phyloP scores from a whole-genome alignment of 2,113 vertebrate species.

The Ploceus nigricollis region DNA sequence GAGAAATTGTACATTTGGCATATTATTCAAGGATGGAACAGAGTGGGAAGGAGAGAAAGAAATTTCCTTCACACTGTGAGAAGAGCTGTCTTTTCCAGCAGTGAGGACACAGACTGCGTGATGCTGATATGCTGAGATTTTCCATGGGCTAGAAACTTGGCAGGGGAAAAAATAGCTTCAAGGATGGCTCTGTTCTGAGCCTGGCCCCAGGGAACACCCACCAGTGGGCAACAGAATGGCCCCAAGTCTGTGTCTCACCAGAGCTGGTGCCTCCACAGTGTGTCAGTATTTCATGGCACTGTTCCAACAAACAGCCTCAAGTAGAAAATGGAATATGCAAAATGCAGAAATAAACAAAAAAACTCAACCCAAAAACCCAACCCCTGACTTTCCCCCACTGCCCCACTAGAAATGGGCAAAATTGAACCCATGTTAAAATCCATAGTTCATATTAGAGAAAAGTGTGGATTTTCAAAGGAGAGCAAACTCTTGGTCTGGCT shows the following conservation, averaged over 20 bases:
- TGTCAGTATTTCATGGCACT: background rate
- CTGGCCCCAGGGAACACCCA: background rate
- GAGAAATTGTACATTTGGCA: background rate
- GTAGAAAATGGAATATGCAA: background rate
- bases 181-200: background rate
- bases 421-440: background rate
- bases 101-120: background rate
- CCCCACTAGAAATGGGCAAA: background rate
- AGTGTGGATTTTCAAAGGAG: background rate
- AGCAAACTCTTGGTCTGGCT: background rate
- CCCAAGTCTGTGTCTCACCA: background rate
- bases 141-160: background rate
- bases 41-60: background rate
- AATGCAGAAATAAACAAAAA: background rate
- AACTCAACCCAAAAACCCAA: rapidly evolving
- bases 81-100: background rate
- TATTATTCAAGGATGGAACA: background rate
- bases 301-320: background rate
- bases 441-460: background rate
- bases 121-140: background rate
- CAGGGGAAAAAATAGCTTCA: background rate
- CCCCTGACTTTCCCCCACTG: rapidly evolving
- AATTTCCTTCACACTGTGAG: background rate
- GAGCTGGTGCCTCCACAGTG: background rate
- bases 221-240: background rate